Percentiles rank a stretch among this genome's conserved stretches.
phyloP scores from a whole-genome alignment of 2,113 vertebrate genomes.

The Psittacula cyanocephala region DNA sequence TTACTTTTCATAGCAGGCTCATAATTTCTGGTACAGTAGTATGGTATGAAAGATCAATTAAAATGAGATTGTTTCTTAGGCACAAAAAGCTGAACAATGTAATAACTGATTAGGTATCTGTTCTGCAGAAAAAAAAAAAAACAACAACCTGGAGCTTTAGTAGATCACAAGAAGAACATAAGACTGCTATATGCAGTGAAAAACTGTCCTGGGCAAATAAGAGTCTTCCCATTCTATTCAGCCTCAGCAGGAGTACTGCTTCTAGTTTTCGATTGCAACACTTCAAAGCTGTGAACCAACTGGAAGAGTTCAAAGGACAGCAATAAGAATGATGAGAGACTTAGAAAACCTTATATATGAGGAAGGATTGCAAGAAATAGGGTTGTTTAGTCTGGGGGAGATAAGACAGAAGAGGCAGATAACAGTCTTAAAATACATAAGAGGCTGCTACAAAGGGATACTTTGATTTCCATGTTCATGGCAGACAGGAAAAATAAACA shows the following conservation, averaged over 20 bases:
- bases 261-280: neutral
- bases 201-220: neutral
- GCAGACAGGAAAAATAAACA: neutral
- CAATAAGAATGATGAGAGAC: neutral
- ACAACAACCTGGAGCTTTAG: neutral
- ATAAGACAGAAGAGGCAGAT: neutral
- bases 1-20: neutral
- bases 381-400: conserved; percentile 32
- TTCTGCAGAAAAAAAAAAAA: neutral
- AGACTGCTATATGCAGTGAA: neutral
- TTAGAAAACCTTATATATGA: neutral
- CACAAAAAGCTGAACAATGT: neutral
- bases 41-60: neutral
- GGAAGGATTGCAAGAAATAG: neutral
- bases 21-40: neutral
- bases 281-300: neutral
- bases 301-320: neutral
- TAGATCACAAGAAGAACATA: neutral
- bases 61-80: neutral
- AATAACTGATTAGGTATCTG: neutral
- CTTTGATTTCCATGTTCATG: neutral
- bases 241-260: neutral
- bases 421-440: neutral
- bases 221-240: neutral
- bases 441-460: neutral